Conservation (phyloP, 1,140 invertebrate genomes). For the Drosophila miranda region DNA sequence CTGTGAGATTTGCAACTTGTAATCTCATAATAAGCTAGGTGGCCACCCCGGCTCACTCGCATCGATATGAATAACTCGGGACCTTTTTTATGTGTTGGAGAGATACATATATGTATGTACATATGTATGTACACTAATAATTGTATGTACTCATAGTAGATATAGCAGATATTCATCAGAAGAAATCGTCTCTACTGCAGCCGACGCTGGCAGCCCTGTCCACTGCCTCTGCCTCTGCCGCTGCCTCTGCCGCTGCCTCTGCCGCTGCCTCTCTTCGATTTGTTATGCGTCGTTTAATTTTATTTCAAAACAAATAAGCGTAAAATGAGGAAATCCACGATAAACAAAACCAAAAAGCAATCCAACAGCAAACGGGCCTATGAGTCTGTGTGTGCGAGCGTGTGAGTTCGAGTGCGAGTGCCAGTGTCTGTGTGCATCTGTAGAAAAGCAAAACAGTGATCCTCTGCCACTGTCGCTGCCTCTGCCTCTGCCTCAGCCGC, state of each 20-base stretch:
- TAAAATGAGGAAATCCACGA: slow-evolving; percentile 71
- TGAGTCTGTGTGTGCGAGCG: slow-evolving; percentile 22
- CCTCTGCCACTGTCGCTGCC: slow-evolving; percentile 2
- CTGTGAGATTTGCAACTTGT: no score
- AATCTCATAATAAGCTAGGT: no score
- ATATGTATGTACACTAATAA: neutral
- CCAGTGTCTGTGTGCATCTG: slow-evolving; percentile 29
- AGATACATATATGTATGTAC: neutral
- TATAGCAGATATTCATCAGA: neutral
- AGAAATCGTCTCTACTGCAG: neutral
- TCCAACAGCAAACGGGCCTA: slow-evolving; percentile 39
- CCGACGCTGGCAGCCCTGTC: no score
- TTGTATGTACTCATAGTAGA: neutral
- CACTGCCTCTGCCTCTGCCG: no score
- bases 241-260: no score
- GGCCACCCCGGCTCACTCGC: no score
- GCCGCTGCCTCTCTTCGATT: slow-evolving; percentile 24
- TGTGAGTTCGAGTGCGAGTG: slow-evolving; percentile 7
- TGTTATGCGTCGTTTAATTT: slow-evolving; percentile 74
- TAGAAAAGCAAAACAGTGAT: slow-evolving; percentile 22
- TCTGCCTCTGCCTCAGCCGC: neutral
- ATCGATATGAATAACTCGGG: neutral
- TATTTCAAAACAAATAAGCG: slow-evolving; percentile 76
- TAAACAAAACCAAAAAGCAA: slow-evolving; percentile 69
- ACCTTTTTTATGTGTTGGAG: no score